Evolutionary conservation across 1,140 invertebrate species (phyloP).

Genomic region (Babylonia areolata): DNA sequence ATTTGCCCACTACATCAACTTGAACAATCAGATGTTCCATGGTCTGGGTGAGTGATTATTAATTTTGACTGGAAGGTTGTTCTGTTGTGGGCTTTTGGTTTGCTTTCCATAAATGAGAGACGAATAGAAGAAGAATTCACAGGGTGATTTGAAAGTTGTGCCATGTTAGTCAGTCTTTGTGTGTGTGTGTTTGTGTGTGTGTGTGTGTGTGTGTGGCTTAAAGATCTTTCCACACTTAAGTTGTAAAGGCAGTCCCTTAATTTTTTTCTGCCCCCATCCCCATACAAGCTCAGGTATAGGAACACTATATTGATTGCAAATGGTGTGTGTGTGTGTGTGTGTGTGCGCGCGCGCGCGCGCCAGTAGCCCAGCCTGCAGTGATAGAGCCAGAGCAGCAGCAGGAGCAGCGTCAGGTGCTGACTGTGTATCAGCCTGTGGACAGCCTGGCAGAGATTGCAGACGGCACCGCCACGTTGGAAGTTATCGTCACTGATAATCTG

Average conservation of each 20-base stretch:
- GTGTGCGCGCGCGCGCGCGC: no score
- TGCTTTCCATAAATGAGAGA: background rate
- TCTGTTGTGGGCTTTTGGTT: background rate
- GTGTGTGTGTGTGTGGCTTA: no score
- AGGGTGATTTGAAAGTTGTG: no score
- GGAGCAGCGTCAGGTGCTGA: constrained; percentile 63
- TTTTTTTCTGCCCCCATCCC: no score
- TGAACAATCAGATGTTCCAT: constrained; percentile 70
- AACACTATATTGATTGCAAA: no score
- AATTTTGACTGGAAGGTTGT: background rate
- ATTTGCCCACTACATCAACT: constrained; percentile 83
- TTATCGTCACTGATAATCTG: constrained; percentile 63
- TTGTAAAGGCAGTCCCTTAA: no score
- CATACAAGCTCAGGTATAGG: no score
- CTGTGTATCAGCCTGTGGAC: constrained; percentile 64
- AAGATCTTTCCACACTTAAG: no score
- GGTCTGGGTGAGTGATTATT: background rate
- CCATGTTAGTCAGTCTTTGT: no score
- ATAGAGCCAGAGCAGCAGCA: background rate
- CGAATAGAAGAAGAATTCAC: no score
- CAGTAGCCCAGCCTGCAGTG: background rate
- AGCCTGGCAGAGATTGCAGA: constrained; percentile 47
- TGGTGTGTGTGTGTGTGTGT: no score
- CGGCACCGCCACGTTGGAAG: constrained; percentile 61
- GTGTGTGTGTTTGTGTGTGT: no score